A percentile compares a stretch with the other conserved stretches of the same genome.
phyloP scores from a whole-genome alignment of 2,113 vertebrate genomes.

The Gracilinanus agilis region DNA sequence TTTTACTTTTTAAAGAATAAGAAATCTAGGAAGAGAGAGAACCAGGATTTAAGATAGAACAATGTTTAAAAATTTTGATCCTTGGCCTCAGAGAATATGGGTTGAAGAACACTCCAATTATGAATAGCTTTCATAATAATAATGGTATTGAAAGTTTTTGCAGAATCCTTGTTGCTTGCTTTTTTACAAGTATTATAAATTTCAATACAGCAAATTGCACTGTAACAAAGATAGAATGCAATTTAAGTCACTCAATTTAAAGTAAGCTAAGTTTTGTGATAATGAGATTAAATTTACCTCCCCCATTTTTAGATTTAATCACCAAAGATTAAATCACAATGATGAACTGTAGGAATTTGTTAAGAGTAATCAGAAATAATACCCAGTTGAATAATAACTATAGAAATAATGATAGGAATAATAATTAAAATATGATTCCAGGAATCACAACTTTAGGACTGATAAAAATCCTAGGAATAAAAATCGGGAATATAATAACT shows the following conservation, averaged over 20 bases:
- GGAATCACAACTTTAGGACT: no score
- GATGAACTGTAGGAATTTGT: no score
- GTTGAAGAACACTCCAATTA: neutral
- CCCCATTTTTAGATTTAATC: no score
- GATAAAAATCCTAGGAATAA: no score
- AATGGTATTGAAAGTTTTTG: neutral
- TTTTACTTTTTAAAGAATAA: slow-evolving; percentile 55
- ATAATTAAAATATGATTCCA: no score
- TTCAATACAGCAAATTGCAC: slow-evolving; percentile 3
- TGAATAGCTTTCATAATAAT: neutral
- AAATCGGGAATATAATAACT: no score
- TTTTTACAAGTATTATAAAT: neutral
- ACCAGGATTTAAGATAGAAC: slow-evolving; percentile 51
- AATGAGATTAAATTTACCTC: no score
- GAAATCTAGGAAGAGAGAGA: slow-evolving; percentile 42
- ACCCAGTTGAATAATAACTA: no score
- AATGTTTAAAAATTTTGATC: slow-evolving; percentile 49
- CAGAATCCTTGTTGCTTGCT: neutral
- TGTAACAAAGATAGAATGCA: slow-evolving; percentile 9
- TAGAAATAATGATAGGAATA: no score
- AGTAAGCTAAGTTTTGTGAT: neutral
- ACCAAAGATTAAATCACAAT: no score
- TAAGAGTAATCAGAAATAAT: no score
- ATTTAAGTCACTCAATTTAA: neutral
- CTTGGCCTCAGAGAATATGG: slow-evolving; percentile 12